Conservation (phyloP, 2,113 vertebrate genomes). For the Antechinus stuartii region DNA sequence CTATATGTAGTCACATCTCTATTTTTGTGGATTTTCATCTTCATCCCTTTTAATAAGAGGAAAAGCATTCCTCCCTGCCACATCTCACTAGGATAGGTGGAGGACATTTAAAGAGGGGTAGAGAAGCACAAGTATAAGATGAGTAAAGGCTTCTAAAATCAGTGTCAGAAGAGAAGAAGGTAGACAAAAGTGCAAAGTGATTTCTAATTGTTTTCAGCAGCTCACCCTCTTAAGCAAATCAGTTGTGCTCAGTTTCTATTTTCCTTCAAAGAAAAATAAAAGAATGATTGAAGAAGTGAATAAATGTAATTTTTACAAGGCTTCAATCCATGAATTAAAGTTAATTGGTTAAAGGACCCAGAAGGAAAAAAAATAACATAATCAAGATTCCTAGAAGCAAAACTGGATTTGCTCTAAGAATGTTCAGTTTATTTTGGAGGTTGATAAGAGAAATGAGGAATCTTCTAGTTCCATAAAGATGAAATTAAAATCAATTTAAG, state of each 20-base stretch:
- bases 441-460: not conserved
- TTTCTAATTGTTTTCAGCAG: not conserved
- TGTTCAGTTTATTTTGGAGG: not conserved
- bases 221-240: not conserved
- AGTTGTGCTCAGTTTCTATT: not conserved
- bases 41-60: not conserved
- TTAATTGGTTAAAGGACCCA: not conserved
- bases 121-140: not conserved
- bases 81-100: not conserved
- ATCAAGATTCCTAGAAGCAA: not conserved
- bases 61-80: not conserved
- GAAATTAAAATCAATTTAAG: not conserved
- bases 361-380: not conserved
- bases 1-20: not conserved
- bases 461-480: not conserved
- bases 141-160: not conserved
- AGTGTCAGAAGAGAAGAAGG: not conserved
- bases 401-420: not conserved
- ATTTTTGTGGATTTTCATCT: not conserved
- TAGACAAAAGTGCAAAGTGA: not conserved
- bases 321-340: not conserved
- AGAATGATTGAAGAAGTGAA: not conserved
- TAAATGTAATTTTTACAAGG: not conserved
- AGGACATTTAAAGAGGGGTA: not conserved
- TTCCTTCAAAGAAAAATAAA: not conserved